Conservation (phyloP, 2,113 vertebrate genomes). For the Atrichornis clamosus region DNA sequence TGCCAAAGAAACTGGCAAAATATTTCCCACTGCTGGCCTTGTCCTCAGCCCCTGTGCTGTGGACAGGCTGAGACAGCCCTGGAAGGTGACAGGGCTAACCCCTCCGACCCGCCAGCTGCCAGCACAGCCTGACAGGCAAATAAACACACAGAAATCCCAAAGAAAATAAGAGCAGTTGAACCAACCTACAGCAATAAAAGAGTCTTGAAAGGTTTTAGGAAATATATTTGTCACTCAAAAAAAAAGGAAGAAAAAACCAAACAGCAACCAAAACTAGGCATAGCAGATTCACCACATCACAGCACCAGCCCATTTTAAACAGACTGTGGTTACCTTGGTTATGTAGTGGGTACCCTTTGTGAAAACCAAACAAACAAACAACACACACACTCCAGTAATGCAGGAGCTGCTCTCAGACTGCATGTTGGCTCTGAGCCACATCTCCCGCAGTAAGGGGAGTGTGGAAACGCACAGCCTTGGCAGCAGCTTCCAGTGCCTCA, state of each 20-base stretch:
- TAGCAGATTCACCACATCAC: background rate
- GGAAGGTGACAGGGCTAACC: background rate
- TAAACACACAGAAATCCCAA: background rate
- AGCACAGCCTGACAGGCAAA: background rate
- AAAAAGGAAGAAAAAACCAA: background rate
- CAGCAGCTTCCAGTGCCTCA: conserved; percentile 60
- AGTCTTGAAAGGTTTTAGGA: background rate
- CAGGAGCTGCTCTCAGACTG: conserved; percentile 46
- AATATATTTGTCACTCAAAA: background rate
- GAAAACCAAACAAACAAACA: conserved; percentile 48
- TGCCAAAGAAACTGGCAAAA: background rate
- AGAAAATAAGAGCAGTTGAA: background rate
- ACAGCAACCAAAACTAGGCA: background rate
- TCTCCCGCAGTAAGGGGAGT: conserved; percentile 49
- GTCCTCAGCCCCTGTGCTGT: background rate
- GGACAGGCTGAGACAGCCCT: background rate
- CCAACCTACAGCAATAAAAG: background rate
- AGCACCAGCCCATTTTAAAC: background rate
- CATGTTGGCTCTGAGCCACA: conserved; percentile 41
- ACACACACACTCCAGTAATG: background rate
- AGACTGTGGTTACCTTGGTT: background rate
- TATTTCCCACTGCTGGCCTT: rapidly evolving
- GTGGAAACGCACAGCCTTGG: conserved; percentile 65
- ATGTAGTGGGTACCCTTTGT: conserved; percentile 13
- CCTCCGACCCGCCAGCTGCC: background rate